Evolutionary conservation across 2,797 vertebrate species (phyloP), one percentile per base, ranked within the genome.

Genomic region (Scomberomorus guttatus): DNA sequence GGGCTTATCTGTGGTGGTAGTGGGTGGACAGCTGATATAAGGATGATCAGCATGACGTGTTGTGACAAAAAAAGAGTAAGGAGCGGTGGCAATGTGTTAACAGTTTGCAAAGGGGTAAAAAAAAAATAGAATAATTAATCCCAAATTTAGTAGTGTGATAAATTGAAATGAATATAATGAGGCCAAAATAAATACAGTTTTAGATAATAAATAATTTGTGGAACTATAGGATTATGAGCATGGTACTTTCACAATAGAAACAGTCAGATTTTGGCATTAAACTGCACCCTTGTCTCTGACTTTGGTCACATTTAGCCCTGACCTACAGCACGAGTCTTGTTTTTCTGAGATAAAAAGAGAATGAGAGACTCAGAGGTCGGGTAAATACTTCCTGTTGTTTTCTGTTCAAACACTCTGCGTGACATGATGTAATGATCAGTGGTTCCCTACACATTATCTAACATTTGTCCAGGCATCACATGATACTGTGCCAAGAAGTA

Each of bases 1-100:
- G 59, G 76, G 73, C 77, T 88, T 80, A 84, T 88, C 72, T 72
- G 64, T 69, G 44, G 70, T 7, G 20, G 68, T 62, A 51, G 72
- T 82, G 76, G 81, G 79, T 84, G 79, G 82, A 79, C 59, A 44
- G 71, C 54, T 77, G 80, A 89, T 83, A 87, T 56, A 69, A 74
- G 77, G 69, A 85, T 88, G 80, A 82, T 72, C 77, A 77, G 76
- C 61, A 39, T 69, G 48, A 66, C 27, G 8, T 70, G 78, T 72
- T 71, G 61, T 76, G 76, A 79, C 79, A 75, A 61, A 37, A 83
- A 87, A 79, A 52, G 46, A 83, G 50, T 70, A 71, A 75, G 75
- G 61, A 70, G 67, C 37, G 51, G 24, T 70, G 63, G 63, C 62
- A 88, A 64, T 71, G 54, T 70, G 62, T 70, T 68, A 59, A 70